Percentiles rank a stretch among this genome's conserved stretches.
Conservation (phyloP, 2,888 invertebrate species). For the Poecilus cupreus region DNA sequence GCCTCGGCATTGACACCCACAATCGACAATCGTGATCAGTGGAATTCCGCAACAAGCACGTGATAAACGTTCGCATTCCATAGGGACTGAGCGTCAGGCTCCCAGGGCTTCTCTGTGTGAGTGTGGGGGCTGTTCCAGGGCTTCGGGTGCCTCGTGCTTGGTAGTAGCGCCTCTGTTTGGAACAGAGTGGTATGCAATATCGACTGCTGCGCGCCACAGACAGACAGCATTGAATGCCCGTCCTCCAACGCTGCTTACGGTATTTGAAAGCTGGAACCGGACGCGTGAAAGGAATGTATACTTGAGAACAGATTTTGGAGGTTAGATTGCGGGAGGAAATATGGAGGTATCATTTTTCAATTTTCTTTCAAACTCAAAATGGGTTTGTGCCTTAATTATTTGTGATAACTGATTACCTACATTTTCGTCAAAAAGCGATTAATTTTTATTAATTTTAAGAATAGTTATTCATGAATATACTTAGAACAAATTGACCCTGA, state of each 20-base stretch:
- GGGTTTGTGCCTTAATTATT: no score
- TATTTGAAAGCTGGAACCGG: not conserved
- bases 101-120: not conserved
- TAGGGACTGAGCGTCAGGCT: not conserved
- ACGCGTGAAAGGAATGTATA: not conserved
- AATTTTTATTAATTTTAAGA: no score
- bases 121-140: no score
- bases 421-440: no score
- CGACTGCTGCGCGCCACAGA: slow-evolving; percentile 35
- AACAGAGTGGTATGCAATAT: slow-evolving; percentile 48
- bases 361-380: no score
- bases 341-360: no score
- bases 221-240: not conserved
- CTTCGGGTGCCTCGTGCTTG: no score
- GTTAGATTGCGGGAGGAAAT: not conserved
- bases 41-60: slow-evolving; percentile 45
- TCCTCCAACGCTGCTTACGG: no score
- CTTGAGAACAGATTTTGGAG: no score
- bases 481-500: no score
- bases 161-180: not conserved
- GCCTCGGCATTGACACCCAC: not conserved
- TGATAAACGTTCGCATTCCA: slow-evolving; percentile 48
- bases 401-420: no score
- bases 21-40: slow-evolving; percentile 32
- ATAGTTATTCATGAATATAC: no score